Percentiles rank a stretch among this genome's conserved stretches.
phyloP scores from a whole-genome alignment of 2,797 vertebrate species.

The Orientallactaga sibirica region DNA sequence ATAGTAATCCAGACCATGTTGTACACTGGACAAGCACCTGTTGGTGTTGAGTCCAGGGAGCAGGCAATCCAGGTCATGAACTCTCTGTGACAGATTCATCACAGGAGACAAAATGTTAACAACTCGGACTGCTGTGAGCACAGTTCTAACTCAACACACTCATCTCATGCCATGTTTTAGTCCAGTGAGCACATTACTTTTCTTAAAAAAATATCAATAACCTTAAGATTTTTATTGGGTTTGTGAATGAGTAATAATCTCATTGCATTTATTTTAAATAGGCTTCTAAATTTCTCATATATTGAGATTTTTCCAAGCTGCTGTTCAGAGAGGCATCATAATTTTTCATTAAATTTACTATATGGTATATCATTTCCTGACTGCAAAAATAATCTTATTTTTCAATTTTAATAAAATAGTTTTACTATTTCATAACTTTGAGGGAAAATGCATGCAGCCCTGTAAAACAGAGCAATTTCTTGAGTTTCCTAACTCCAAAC shows the following conservation, averaged over 20 bases:
- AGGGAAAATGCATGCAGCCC: constrained; percentile 34
- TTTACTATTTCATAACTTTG: constrained; percentile 57
- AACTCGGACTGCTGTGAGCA: not conserved
- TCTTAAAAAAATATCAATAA: not conserved
- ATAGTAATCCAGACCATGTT: not conserved
- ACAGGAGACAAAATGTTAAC: not conserved
- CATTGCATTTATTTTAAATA: constrained; percentile 61
- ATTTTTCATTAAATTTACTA: constrained; percentile 33
- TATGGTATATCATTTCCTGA: constrained; percentile 57
- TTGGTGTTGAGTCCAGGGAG: not conserved
- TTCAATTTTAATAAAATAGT: constrained; percentile 74
- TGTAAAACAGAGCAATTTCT: not conserved
- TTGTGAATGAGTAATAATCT: constrained; percentile 35
- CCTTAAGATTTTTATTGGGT: constrained; percentile 1
- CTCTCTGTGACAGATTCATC: not conserved
- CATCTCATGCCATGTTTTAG: not conserved
- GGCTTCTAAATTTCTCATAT: constrained; percentile 17
- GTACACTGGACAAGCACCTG: not conserved
- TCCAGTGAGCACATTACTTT: not conserved
- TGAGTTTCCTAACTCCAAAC: constrained; percentile 69
- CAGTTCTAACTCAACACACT: not conserved
- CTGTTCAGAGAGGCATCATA: constrained; percentile 10
- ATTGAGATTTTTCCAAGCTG: constrained; percentile 25
- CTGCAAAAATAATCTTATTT: constrained; percentile 24
- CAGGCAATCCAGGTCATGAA: not conserved